Evolutionary conservation across 1,140 invertebrate species (phyloP), one percentile per base, ranked within the genome.

Genomic region (Heliothis subflexa): DNA sequence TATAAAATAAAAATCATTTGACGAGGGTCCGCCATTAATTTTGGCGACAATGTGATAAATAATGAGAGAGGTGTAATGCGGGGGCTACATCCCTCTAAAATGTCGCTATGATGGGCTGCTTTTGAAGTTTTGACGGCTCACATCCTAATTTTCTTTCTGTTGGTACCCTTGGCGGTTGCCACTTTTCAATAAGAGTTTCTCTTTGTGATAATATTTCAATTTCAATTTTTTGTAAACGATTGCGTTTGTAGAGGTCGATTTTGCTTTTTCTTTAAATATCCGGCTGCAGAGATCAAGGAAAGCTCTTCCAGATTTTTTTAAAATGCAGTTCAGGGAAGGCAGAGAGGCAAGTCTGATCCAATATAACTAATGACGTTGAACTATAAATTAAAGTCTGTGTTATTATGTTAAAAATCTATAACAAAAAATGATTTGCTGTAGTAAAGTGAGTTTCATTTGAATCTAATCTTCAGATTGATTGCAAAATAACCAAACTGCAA

Each of bases 31-130:
- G 83, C 91, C 92, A 91, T 94, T 93, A 94, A 94, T 93, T 93
- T 94, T 77, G 87, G 88, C 87, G 87, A 93, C 91, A 94, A 93
- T 94, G 92, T 94, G 93, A 94, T 93, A 93, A 93, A 93, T 94
- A 94, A 93, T 93, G 86, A 94, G 93, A 85, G 91, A 89, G 90
- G 91, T 93, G 91, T 93, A 90, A 91, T 89, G 88, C 85, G 91
- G 90, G 91, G 93, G 90, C 87, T 85, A 79, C 83, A 90, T 93
- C 93, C 91, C 93, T 92, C 88, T 92, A 91, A 91, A 91, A 85
- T 78, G 85, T 88, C 74, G 80, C 83, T 84, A 82, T 88, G 89
- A 89, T 86, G 85, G 84, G 82, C 88, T 94, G 92, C 83, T 87
- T 89, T 88, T 91, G 92, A 92, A 91, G 90, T 91, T 92, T 92